phyloP scores from a whole-genome alignment of 2,113 vertebrate genomes.

The Dascyllus trimaculatus region DNA sequence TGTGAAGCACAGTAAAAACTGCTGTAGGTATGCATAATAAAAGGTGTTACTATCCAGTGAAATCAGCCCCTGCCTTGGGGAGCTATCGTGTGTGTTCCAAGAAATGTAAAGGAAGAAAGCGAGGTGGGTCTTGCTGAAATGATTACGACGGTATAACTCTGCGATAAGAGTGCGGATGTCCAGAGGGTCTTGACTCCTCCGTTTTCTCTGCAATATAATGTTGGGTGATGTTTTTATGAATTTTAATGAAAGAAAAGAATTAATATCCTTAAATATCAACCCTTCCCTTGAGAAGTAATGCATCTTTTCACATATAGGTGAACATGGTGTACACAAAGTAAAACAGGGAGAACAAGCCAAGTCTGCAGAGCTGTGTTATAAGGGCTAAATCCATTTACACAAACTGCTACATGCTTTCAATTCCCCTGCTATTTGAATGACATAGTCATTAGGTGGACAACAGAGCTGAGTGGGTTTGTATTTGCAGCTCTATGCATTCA shows the following conservation, averaged over 20 bases:
- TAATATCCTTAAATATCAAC: not conserved
- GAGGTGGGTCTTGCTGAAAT: constrained; percentile 31
- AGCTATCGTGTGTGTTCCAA: constrained; percentile 51
- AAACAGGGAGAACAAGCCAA: constrained; percentile 10
- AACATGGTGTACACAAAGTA: not conserved
- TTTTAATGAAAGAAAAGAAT: not conserved
- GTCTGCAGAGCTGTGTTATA: constrained; percentile 12
- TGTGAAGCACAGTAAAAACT: constrained; percentile 60
- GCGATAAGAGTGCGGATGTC: constrained; percentile 32
- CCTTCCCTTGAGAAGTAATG: constrained; percentile 20
- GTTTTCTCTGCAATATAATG: constrained; percentile 1
- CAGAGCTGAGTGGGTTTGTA: constrained; percentile 36
- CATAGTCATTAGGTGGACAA: constrained; percentile 14
- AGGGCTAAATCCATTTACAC: constrained; percentile 40
- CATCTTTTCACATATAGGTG: constrained; percentile 30
- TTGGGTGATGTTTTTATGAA: not conserved
- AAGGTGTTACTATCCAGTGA: constrained; percentile 59
- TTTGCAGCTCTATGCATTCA: constrained; percentile 40
- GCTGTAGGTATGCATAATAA: constrained; percentile 70
- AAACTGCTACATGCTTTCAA: constrained; percentile 47
- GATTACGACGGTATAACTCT: constrained; percentile 16
- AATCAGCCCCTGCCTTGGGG: constrained; percentile 50
- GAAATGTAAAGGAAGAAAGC: constrained; percentile 35
- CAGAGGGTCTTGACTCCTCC: constrained; percentile 5
- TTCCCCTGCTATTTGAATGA: constrained; percentile 40